A percentile compares a stretch with the other conserved stretches of the same genome.
phyloP scores from a whole-genome alignment of 2,888 invertebrate species.

The Toxonevra muliebris region DNA sequence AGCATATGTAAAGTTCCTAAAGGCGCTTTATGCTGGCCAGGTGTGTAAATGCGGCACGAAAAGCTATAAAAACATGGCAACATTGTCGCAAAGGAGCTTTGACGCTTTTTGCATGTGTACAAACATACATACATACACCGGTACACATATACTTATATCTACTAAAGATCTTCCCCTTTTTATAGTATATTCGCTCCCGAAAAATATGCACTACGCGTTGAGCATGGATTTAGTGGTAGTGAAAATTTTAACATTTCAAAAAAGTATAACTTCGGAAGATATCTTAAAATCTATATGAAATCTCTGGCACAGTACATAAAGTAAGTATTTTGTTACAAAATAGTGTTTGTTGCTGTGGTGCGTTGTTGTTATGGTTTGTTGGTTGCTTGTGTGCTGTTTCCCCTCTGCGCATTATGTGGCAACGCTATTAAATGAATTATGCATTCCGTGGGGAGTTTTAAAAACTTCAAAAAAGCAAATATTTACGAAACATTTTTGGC shows the following conservation, averaged over 20 bases:
- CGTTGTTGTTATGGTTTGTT: not conserved
- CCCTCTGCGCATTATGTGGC: not conserved
- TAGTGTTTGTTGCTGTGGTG: not conserved
- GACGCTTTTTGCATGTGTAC: not conserved
- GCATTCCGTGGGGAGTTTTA: slow-evolving; percentile 21
- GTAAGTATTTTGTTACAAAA: too few relatives aligned
- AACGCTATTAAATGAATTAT: too few relatives aligned
- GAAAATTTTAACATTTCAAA: slow-evolving; percentile 22
- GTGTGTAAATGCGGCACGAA: too few relatives aligned
- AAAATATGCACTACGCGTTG: not conserved
- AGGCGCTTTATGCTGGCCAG: slow-evolving; percentile 42
- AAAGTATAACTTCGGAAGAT: too few relatives aligned
- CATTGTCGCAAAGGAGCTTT: slow-evolving; percentile 21
- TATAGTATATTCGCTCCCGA: too few relatives aligned
- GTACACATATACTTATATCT: not conserved
- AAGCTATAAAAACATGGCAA: not conserved
- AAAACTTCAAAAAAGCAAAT: slow-evolving; percentile 14
- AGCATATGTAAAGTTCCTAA: too few relatives aligned
- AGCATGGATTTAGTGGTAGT: slow-evolving; percentile 35
- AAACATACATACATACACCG: not conserved
- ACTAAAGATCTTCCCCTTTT: too few relatives aligned
- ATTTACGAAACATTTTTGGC: slow-evolving; percentile 9
- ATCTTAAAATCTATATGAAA: not conserved
- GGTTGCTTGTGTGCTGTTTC: not conserved
- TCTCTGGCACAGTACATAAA: not conserved